Evolutionary conservation across 2,113 vertebrate genomes (phyloP).

Genomic region (Atherinomorus stipes): DNA sequence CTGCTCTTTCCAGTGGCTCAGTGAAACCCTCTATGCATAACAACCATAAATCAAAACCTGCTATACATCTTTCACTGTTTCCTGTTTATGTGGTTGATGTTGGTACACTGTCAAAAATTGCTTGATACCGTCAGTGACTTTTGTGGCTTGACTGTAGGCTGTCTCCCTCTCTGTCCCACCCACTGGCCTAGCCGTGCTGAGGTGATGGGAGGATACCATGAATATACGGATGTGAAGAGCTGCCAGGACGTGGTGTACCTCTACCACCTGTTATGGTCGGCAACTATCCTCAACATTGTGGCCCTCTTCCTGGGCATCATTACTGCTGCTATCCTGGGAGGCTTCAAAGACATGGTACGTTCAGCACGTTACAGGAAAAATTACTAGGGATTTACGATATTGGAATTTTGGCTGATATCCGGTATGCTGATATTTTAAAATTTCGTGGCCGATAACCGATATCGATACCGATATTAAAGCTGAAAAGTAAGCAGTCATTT

Average conservation of each 20-base stretch:
- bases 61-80: constrained; percentile 15
- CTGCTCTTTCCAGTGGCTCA: constrained; percentile 18
- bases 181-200: constrained; percentile 82
- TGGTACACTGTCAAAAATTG: not conserved
- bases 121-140: constrained; percentile 11
- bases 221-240: constrained; percentile 96
- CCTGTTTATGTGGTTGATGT: constrained; percentile 2
- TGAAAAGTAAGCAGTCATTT: too few species aligned
- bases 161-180: constrained; percentile 51
- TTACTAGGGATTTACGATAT: too few species aligned
- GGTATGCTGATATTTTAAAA: too few species aligned
- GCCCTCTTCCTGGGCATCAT: constrained; percentile 97
- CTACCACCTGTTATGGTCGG: constrained; percentile 96
- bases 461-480: too few species aligned
- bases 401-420: too few species aligned
- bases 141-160: constrained; percentile 54
- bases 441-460: too few species aligned
- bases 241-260: constrained; percentile 98
- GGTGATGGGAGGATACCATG: constrained; percentile 91
- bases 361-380: not conserved
- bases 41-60: constrained; percentile 31
- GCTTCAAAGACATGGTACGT: constrained; percentile 98
- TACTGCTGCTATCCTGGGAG: constrained; percentile 95
- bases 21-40: constrained; percentile 2
- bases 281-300: constrained; percentile 95